phyloP scores from a whole-genome alignment of 2,888 invertebrate species.

The Eupithecia tripunctaria region DNA sequence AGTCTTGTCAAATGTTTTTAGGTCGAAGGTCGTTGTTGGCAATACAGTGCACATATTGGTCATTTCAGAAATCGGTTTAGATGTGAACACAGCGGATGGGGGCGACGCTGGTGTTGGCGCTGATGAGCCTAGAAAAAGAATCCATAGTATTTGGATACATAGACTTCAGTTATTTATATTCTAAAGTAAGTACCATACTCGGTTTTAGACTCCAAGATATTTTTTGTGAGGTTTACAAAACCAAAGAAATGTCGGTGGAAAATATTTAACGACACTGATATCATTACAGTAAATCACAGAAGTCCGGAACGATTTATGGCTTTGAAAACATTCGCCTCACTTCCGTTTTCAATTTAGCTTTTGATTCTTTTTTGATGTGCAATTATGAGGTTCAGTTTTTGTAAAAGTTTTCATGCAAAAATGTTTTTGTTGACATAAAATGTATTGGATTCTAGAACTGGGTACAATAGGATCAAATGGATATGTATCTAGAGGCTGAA shows the following conservation, averaged over 20 bases:
- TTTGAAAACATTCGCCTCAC: too few species aligned
- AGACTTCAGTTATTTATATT: neutral
- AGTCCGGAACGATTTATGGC: too few species aligned
- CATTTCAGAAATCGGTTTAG: conserved; percentile 66
- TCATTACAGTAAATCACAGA: too few species aligned
- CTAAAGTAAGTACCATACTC: neutral
- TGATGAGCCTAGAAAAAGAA: conserved; percentile 41
- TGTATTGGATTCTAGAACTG: neutral
- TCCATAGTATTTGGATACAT: neutral
- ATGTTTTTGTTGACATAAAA: neutral
- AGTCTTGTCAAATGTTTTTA: conserved; percentile 39
- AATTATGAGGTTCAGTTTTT: too few species aligned
- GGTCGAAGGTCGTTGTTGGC: conserved; percentile 38
- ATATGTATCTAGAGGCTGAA: neutral
- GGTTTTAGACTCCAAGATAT: neutral
- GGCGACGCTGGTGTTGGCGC: conserved; percentile 52
- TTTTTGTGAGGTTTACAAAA: neutral
- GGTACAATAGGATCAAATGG: neutral
- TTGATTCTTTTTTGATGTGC: too few species aligned
- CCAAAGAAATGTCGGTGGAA: too few species aligned
- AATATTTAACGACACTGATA: too few species aligned
- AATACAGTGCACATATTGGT: conserved; percentile 66
- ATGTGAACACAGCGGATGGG: conserved; percentile 57
- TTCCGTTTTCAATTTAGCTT: too few species aligned
- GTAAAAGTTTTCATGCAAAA: neutral